phyloP scores from a whole-genome alignment of 2,888 invertebrate species.

The Hydrotaea cyrtoneurina region DNA sequence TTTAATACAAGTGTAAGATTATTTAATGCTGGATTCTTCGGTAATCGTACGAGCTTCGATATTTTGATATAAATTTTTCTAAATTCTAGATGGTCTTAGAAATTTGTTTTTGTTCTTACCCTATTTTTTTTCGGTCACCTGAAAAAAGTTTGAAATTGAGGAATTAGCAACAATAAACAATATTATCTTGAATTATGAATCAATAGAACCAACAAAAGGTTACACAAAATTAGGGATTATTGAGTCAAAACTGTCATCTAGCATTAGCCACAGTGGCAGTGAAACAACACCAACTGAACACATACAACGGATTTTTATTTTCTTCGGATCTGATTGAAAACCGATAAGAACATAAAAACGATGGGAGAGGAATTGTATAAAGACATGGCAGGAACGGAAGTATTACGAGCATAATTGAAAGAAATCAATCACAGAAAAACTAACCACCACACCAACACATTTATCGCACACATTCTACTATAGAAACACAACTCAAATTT shows the following conservation, averaged over 20 bases:
- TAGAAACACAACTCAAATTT: no score
- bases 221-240: neutral
- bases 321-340: neutral
- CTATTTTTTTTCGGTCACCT: neutral
- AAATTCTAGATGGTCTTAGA: neutral
- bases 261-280: conserved; percentile 17
- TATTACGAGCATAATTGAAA: neutral
- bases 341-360: neutral
- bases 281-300: neutral
- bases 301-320: neutral
- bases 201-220: neutral
- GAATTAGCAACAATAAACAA: neutral
- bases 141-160: neutral
- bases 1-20: no score
- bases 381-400: neutral
- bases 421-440: neutral
- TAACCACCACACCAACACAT: neutral
- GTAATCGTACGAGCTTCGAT: no score
- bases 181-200: neutral
- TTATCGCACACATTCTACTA: neutral
- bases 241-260: conserved; percentile 20
- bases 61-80: no score
- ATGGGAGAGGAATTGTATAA: neutral
- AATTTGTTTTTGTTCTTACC: conserved; percentile 1
- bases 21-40: no score